Base-by-base conservation (phyloP, 2,113 vertebrate genomes). In the Centropus unirufus region DNA sequence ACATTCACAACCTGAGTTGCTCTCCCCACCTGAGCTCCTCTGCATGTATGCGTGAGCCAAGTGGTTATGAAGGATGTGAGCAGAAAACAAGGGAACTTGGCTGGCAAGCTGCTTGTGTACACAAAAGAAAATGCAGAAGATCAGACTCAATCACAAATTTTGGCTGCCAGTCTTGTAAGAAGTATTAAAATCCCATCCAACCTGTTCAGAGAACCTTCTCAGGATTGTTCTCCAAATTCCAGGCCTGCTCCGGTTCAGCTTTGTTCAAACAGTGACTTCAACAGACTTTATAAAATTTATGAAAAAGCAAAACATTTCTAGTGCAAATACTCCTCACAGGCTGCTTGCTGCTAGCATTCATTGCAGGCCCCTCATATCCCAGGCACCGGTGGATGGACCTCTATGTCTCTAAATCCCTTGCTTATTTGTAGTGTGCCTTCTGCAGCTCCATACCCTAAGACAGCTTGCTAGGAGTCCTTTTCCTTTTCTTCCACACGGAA, bases 11-110 rank as follows among this genome's bases (percentile, higher is more conserved):
- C 47, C 21, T 44, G 24, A 10, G 14, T 19, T 66, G 4, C 17
- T 39, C 34, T 69, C 13, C 10, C 8, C 82, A 39, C 11, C 11
- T 11, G 7, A 21, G 4, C 1, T 54, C 1, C 2, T 44, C 57
- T 52, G 30, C 12, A 16, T 11, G 2, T 40, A 30, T 4, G 0
- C 3, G 14, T 5, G 4, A 86, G 8, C 23, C 2, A 2, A 14
- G 13, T 66, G 55, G 11, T 36, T 81, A 21, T 46, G 23, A 36
- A 66, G 21, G 17, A 63, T 32, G 2, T 16, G 20, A 67, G 8
- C 14, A 57, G 16, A 72, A 89, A 57, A 78, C 24, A 7, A 16
- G 8, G 17, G 46, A 14, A 40, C 24, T 21, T 68, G 9, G 30
- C 29, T 57, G 42, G 30, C 2, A 4, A 39, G 6, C 6, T 69